Evolutionary conservation across 1,140 invertebrate genomes (phyloP).

Genomic region (Lucilia sericata): DNA sequence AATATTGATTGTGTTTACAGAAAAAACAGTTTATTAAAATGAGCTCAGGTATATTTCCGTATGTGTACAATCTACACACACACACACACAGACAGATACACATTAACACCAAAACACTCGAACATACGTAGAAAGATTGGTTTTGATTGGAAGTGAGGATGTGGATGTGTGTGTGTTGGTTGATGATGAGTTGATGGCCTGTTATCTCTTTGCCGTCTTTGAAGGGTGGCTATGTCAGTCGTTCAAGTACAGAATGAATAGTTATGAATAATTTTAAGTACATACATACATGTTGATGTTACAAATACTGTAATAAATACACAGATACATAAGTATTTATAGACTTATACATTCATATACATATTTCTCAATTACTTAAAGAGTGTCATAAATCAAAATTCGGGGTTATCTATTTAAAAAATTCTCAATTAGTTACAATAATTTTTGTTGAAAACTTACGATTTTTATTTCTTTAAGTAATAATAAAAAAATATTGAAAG

Average conservation of each 20-base stretch:
- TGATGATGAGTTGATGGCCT: neutral
- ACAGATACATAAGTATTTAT: too few species aligned
- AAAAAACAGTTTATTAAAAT: conserved; percentile 42
- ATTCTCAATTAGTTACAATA: too few species aligned
- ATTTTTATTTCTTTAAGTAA: too few species aligned
- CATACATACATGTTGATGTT: neutral
- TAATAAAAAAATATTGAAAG: too few species aligned
- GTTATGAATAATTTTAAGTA: neutral
- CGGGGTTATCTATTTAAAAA: too few species aligned
- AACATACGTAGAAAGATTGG: neutral
- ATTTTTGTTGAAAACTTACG: too few species aligned
- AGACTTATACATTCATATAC: neutral
- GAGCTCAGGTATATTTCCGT: conserved; percentile 29
- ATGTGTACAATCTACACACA: neutral
- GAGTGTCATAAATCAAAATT: too few species aligned
- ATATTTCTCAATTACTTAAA: too few species aligned
- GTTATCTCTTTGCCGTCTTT: neutral
- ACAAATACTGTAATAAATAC: neutral
- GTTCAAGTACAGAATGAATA: neutral
- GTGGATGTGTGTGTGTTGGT: neutral
- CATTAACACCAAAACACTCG: conserved; percentile 3
- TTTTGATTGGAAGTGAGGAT: neutral
- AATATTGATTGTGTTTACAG: conserved; percentile 43
- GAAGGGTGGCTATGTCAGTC: too few species aligned
- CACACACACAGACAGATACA: neutral